Conservation (phyloP, 2,113 vertebrate genomes). For the Bolborhynchus lineola region DNA sequence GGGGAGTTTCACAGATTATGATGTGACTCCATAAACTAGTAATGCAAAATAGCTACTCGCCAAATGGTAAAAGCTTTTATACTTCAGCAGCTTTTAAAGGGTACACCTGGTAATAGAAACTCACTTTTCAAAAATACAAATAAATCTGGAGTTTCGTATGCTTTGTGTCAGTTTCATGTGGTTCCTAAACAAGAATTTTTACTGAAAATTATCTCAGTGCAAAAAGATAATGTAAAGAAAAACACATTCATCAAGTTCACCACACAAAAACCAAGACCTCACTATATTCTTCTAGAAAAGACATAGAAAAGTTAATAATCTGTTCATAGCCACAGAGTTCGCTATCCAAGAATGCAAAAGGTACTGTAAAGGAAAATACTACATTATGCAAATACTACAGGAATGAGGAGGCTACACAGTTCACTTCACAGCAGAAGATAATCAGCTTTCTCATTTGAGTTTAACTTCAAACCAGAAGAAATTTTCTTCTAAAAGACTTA, state of each 20-base stretch:
- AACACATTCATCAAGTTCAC: slow-evolving; percentile 51
- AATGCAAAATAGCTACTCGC: slow-evolving; percentile 52
- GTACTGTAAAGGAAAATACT: background rate
- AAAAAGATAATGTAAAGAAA: slow-evolving; percentile 42
- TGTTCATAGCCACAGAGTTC: background rate
- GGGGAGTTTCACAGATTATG: slow-evolving; percentile 54
- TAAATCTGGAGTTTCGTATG: slow-evolving; percentile 65
- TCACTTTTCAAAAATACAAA: slow-evolving; percentile 64
- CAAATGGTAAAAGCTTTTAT: slow-evolving; percentile 68
- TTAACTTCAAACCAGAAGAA: background rate
- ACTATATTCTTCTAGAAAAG: slow-evolving; percentile 37
- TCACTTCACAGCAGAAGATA: background rate
- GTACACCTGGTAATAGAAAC: slow-evolving; percentile 56
- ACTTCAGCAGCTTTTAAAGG: slow-evolving; percentile 62
- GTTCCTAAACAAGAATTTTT: slow-evolving; percentile 67
- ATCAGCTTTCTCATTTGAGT: background rate
- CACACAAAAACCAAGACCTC: background rate
- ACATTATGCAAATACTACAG: background rate
- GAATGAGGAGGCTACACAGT: background rate
- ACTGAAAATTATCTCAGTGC: slow-evolving; percentile 61
- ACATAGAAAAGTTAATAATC: slow-evolving; percentile 42
- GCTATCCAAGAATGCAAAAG: background rate
- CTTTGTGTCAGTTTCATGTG: slow-evolving; percentile 63
- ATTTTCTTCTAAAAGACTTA: background rate
- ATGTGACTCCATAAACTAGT: slow-evolving; percentile 53